These are phyloP conservation scores for Xestia c-nigrum DNA, from an alignment of 2,888 invertebrate species.

Conservation along the genomic window DNA sequence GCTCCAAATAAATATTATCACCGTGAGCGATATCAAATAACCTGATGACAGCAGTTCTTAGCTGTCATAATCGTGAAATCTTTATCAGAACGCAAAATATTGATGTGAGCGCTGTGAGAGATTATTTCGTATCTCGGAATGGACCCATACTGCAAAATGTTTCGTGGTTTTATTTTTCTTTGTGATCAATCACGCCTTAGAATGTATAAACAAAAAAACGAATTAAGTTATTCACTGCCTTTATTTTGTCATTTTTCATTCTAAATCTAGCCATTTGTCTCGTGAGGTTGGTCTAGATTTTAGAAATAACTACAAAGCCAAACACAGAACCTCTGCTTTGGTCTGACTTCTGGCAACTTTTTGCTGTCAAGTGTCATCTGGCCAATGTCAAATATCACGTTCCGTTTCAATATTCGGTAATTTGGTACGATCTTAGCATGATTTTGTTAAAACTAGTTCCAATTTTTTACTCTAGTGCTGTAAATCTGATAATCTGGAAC, in stretches of 20 bases:
- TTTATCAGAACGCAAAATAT: too few relatives aligned
- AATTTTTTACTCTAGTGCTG: background rate
- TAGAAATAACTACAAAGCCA: too few relatives aligned
- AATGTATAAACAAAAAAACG: background rate
- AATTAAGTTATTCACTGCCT: background rate
- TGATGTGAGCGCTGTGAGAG: too few relatives aligned
- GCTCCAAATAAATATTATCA: too few relatives aligned
- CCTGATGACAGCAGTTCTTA: too few relatives aligned
- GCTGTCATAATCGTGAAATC: too few relatives aligned
- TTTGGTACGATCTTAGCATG: background rate
- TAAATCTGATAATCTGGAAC: background rate
- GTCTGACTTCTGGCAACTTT: slow-evolving; percentile 9
- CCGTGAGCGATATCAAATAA: too few relatives aligned
- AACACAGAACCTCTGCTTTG: background rate
- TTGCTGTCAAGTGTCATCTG: background rate
- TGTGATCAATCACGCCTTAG: background rate
- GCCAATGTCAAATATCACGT: background rate
- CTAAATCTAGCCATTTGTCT: background rate
- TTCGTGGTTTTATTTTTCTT: slow-evolving; percentile 1
- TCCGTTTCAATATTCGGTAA: background rate
- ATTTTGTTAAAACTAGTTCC: rapidly evolving
- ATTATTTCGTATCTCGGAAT: too few relatives aligned
- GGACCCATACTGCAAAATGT: too few relatives aligned
- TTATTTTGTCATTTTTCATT: background rate
- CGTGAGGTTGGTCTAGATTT: background rate